These are phyloP conservation scores for Drosophila quadrilineata DNA, from an alignment of 1,140 invertebrate species.

Conservation along the genomic window DNA sequence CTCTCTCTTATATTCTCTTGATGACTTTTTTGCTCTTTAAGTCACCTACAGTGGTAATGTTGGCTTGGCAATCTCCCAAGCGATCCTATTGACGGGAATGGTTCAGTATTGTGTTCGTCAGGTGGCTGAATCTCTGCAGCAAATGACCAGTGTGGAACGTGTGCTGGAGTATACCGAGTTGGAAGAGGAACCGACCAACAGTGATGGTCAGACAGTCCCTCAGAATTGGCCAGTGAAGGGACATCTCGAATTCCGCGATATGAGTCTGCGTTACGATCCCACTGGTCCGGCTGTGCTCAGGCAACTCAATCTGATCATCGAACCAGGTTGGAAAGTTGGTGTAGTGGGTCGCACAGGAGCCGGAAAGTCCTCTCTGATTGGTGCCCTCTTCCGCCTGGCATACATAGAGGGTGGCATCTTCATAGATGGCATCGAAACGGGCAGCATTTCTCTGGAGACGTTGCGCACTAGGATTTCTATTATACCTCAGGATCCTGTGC, in stretches of 20 bases:
- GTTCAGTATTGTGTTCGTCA: conserved; percentile 93
- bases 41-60: conserved; percentile 85
- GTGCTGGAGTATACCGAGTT: conserved; percentile 88
- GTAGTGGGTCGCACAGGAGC: conserved; percentile 89
- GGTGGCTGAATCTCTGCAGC: conserved; percentile 90
- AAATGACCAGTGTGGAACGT: conserved; percentile 92
- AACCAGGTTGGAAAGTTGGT: conserved; percentile 86
- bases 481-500: conserved; percentile 90
- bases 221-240: conserved; percentile 82
- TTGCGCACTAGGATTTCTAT: conserved; percentile 86
- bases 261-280: conserved; percentile 86
- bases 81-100: conserved; percentile 91
- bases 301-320: conserved; percentile 84
- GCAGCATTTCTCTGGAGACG: conserved; percentile 85
- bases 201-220: conserved; percentile 59
- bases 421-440: conserved; percentile 87
- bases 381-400: conserved; percentile 87
- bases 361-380: conserved; percentile 91
- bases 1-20: too few relatives aligned
- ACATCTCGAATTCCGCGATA: conserved; percentile 84
- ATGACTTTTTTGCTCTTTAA: conserved; percentile 55
- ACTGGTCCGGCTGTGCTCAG: conserved; percentile 86
- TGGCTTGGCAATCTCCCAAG: conserved; percentile 91
- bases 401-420: conserved; percentile 82
- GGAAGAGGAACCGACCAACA: conserved; percentile 73